Conservation (phyloP, 2,113 vertebrate species). For the Chamaetylas fuelleborni region DNA sequence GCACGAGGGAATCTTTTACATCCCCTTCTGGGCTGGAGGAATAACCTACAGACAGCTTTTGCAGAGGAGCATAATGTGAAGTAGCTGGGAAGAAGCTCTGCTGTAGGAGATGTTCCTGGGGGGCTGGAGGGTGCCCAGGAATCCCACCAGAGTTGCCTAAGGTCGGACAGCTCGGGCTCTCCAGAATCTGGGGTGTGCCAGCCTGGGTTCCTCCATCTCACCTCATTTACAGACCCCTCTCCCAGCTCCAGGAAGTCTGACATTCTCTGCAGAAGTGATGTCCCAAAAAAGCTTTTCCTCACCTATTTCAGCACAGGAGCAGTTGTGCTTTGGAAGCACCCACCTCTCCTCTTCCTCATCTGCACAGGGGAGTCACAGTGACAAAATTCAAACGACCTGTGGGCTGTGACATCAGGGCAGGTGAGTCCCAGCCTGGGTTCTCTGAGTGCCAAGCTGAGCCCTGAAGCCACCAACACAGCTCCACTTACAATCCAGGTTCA, state of each 20-base stretch:
- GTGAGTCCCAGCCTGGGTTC: neutral
- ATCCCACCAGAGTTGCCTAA: neutral
- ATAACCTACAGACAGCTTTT: neutral
- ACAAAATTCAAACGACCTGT: neutral
- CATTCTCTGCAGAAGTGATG: neutral
- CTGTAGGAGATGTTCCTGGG: neutral
- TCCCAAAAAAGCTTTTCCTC: neutral
- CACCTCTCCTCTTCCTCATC: neutral
- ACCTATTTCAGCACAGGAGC: neutral
- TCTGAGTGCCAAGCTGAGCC: neutral
- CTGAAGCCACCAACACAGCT: neutral
- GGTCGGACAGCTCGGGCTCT: neutral
- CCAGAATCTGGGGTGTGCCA: neutral
- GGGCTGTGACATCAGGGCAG: neutral
- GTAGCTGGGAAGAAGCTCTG: neutral
- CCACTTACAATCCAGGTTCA: neutral
- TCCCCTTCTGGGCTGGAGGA: neutral
- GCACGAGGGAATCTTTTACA: fast-evolving
- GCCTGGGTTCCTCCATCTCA: neutral
- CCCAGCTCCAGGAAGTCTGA: neutral
- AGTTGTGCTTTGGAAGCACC: neutral
- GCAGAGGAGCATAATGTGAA: neutral
- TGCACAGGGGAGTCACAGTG: neutral
- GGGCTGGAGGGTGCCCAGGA: neutral
- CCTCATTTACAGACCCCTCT: neutral